Percentiles rank a stretch among this genome's conserved stretches.
phyloP scores from a whole-genome alignment of 1,140 invertebrate genomes.

The Batillaria attramentaria region DNA sequence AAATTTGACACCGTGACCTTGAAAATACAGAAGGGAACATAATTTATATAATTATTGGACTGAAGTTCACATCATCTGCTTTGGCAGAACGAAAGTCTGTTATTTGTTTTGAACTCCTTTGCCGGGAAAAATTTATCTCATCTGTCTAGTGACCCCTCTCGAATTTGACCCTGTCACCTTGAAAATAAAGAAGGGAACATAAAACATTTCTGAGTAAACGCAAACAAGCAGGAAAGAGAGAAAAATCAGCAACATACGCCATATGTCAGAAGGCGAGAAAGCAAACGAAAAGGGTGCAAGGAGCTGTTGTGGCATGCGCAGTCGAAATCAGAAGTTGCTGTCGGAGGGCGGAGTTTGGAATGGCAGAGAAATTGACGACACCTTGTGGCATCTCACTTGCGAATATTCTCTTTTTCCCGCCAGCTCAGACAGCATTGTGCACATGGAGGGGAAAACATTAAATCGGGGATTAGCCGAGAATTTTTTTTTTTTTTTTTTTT shows the following conservation, averaged over 20 bases:
- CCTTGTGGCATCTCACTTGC: not conserved
- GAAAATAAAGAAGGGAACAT: not conserved
- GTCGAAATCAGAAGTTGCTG: not conserved
- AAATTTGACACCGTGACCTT: not conserved
- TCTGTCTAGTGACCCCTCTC: too few species aligned
- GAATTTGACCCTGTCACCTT: too few species aligned
- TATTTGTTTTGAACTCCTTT: not conserved
- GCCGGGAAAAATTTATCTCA: not conserved
- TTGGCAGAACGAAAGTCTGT: not conserved
- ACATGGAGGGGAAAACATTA: not conserved
- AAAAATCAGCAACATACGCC: constrained; percentile 20
- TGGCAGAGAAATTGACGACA: not conserved
- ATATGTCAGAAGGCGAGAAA: constrained; percentile 5
- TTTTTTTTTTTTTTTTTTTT: not conserved
- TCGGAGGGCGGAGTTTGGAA: constrained; percentile 10
- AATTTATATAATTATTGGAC: not conserved
- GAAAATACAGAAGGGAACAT: not conserved
- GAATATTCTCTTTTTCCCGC: not conserved
- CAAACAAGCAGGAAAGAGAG: constrained; percentile 6
- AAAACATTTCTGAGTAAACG: constrained; percentile 20
- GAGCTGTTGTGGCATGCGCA: constrained; percentile 13
- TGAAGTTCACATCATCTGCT: not conserved
- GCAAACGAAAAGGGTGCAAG: not conserved
- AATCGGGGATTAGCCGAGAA: not conserved
- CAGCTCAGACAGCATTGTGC: not conserved